Evolutionary conservation across 2,113 vertebrate species (phyloP).

Genomic region (Xiphophorus hellerii): DNA sequence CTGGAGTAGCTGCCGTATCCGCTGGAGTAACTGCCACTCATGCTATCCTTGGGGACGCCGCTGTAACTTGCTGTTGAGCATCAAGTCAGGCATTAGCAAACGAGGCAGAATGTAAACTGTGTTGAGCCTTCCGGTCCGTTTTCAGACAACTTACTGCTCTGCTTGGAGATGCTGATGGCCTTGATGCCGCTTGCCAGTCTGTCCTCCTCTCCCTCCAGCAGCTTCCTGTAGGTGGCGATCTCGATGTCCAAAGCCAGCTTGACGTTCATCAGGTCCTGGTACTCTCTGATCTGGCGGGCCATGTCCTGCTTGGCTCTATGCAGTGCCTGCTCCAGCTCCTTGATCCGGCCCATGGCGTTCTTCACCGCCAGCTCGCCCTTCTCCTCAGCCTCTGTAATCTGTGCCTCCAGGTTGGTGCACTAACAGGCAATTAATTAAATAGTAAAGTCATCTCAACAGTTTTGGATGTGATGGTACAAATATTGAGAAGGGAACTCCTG

Average conservation of each 20-base stretch:
- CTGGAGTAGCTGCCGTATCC: slow-evolving; percentile 53
- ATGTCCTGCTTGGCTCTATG: slow-evolving; percentile 91
- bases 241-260: slow-evolving; percentile 96
- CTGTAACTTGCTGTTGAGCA: slow-evolving; percentile 73
- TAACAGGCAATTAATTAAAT: background rate
- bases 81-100: background rate
- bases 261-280: slow-evolving; percentile 94
- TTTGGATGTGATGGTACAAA: background rate
- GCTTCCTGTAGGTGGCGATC: slow-evolving; percentile 96
- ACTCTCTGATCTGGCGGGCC: slow-evolving; percentile 89
- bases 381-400: slow-evolving; percentile 87
- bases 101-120: background rate
- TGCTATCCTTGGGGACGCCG: slow-evolving; percentile 64
- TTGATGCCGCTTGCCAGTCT: slow-evolving; percentile 80
- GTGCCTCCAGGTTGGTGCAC: slow-evolving; percentile 90
- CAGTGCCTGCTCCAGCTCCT: slow-evolving; percentile 86
- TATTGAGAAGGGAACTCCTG: background rate
- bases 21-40: slow-evolving; percentile 72
- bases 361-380: slow-evolving; percentile 87
- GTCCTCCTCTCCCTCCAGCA: slow-evolving; percentile 95
- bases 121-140: too few relatives aligned
- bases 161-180: slow-evolving; percentile 83
- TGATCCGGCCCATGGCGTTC: slow-evolving; percentile 87
- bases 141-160: slow-evolving; percentile 75
- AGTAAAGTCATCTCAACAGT: background rate